Conservation (phyloP, 1,140 invertebrate species). For the Caenorhabditis inopinata region DNA sequence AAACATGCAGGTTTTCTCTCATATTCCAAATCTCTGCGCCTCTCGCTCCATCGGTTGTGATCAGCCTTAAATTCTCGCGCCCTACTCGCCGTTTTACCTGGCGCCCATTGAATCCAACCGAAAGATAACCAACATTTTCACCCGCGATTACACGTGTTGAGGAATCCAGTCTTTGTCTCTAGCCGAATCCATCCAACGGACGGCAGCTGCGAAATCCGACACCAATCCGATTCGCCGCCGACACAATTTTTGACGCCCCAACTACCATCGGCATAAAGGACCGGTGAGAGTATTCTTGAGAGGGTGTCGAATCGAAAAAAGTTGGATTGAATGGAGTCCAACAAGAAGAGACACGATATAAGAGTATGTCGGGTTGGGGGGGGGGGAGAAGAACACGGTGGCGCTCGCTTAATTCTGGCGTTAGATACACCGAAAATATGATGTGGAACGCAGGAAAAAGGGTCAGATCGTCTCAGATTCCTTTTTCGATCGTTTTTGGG, state of each 20-base stretch:
- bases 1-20: not conserved
- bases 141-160: not conserved
- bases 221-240: not conserved
- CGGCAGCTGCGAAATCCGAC: not conserved
- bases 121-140: not conserved
- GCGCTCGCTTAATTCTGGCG: no score
- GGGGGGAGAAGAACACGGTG: not conserved
- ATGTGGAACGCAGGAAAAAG: not conserved
- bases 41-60: not conserved
- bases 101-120: not conserved
- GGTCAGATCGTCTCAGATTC: not conserved
- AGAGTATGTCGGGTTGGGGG: not conserved
- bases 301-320: conserved; percentile 31
- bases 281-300: conserved; percentile 5
- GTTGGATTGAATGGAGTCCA: not conserved
- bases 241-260: conserved; percentile 17
- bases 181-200: not conserved
- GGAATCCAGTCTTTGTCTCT: not conserved
- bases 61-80: not conserved
- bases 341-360: not conserved
- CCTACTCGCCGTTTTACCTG: not conserved
- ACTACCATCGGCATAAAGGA: not conserved
- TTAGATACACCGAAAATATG: not conserved
- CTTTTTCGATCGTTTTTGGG: conserved; percentile 14
- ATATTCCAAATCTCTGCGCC: not conserved